Conservation (phyloP, 92 coral and sea anemone genomes). For the Zoanthus gigantus region DNA sequence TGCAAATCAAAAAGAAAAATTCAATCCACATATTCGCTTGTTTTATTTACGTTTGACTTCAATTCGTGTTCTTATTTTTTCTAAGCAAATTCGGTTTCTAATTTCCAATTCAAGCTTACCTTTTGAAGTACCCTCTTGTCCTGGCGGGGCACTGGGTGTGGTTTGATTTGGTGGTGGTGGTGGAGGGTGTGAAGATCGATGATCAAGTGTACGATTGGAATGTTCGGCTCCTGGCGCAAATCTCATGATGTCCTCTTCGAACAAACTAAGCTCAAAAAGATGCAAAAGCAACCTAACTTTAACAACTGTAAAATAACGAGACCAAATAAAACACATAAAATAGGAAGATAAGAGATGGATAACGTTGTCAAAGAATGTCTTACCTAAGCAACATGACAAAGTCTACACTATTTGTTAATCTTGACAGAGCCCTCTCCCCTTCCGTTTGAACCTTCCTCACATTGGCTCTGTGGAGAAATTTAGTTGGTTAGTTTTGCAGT, state of each 20-base stretch:
- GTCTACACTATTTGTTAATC: slow-evolving; percentile 91
- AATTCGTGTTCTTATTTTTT: too few species aligned
- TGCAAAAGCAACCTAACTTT: too few species aligned
- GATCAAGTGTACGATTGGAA: slow-evolving; percentile 29
- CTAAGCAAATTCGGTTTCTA: too few species aligned
- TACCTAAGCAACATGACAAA: slow-evolving; percentile 93
- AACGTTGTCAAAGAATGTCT: not conserved
- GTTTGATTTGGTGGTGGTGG: not conserved
- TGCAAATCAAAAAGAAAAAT: too few species aligned
- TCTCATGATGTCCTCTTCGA: slow-evolving; percentile 88
- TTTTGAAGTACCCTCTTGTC: slow-evolving; percentile 7
- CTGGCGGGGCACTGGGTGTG: slow-evolving; percentile 19
- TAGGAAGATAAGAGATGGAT: too few species aligned
- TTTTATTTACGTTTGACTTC: too few species aligned
- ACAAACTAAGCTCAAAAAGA: slow-evolving; percentile 29
- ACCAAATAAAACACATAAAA: not conserved
- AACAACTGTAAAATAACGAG: too few species aligned
- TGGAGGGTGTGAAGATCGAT: slow-evolving; percentile 19
- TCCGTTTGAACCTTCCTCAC: slow-evolving; percentile 85
- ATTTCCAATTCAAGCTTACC: not conserved
- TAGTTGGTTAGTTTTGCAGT: not conserved
- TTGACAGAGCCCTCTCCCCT: slow-evolving; percentile 90
- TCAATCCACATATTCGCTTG: too few species aligned
- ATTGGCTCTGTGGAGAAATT: slow-evolving; percentile 68
- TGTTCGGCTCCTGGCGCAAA: slow-evolving; percentile 64